Evolutionary conservation across 2,888 invertebrate genomes (phyloP).

Genomic region (Drosophila pegasa): DNA sequence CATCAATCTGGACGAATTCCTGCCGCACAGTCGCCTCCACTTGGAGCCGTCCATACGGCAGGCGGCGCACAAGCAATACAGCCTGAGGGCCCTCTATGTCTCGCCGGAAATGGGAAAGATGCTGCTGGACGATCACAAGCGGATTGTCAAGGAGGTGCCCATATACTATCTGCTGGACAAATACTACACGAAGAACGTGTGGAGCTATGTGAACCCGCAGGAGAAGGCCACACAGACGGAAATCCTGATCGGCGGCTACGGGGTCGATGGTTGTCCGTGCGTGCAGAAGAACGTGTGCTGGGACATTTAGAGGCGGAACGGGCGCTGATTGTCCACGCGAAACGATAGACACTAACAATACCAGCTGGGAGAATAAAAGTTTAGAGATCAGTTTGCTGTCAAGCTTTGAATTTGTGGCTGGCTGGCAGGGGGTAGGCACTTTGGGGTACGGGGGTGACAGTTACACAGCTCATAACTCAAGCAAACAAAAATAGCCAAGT

Average conservation of each 20-base stretch:
- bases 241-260: conserved; percentile 51
- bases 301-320: conserved; percentile 43
- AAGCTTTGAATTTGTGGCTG: not conserved
- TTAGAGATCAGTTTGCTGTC: conserved; percentile 8
- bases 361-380: conserved; percentile 34
- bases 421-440: no score
- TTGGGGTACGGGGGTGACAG: not conserved
- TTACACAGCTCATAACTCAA: not conserved
- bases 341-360: not conserved
- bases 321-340: no score
- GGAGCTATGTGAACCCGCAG: conserved; percentile 31
- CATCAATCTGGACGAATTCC: conserved; percentile 42
- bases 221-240: conserved; percentile 64
- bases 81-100: conserved; percentile 29
- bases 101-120: conserved; percentile 39
- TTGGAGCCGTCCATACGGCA: conserved; percentile 55
- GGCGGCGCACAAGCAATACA: conserved; percentile 57
- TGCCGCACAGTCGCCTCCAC: conserved; percentile 38
- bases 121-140: conserved; percentile 52
- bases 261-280: conserved; percentile 71
- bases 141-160: conserved; percentile 37
- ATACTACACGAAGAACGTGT: conserved; percentile 38
- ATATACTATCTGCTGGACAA: conserved; percentile 59
- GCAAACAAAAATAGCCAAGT: not conserved
- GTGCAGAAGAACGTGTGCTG: conserved; percentile 58